Conservation (phyloP, 2,797 vertebrate species). For the Phrynocephalus forsythii region DNA sequence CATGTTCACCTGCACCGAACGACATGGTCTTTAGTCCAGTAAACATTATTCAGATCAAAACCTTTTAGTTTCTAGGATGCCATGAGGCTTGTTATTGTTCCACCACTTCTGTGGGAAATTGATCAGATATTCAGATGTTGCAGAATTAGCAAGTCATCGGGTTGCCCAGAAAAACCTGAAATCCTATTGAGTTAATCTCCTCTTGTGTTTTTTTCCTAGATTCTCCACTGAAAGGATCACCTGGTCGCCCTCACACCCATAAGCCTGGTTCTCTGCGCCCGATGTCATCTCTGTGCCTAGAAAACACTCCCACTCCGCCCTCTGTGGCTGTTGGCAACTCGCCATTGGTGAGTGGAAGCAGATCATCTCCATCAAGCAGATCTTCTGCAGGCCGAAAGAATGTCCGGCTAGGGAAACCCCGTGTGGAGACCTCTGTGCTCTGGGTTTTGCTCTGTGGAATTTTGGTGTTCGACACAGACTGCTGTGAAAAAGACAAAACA, state of each 20-base stretch:
- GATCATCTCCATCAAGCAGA: not conserved
- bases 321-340: constrained; percentile 14
- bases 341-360: constrained; percentile 32
- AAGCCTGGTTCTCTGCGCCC: constrained; percentile 27
- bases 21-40: not conserved
- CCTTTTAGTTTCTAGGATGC: not conserved
- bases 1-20: not conserved
- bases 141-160: not conserved
- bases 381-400: not conserved
- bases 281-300: not conserved
- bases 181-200: not conserved
- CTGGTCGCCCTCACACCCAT: constrained; percentile 13
- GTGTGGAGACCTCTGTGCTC: too few species aligned
- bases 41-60: not conserved
- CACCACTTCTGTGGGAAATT: not conserved
- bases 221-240: constrained; percentile 35
- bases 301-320: constrained; percentile 10
- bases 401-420: too few species aligned
- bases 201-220: constrained; percentile 11
- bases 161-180: not conserved
- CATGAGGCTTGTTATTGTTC: too few species aligned
- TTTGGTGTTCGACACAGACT: too few species aligned
- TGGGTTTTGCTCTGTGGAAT: too few species aligned
- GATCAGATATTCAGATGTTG: too few species aligned
- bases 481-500: too few species aligned